Evolutionary conservation across 2,113 vertebrate species (phyloP).

Genomic region (Argyrosomus japonicus): DNA sequence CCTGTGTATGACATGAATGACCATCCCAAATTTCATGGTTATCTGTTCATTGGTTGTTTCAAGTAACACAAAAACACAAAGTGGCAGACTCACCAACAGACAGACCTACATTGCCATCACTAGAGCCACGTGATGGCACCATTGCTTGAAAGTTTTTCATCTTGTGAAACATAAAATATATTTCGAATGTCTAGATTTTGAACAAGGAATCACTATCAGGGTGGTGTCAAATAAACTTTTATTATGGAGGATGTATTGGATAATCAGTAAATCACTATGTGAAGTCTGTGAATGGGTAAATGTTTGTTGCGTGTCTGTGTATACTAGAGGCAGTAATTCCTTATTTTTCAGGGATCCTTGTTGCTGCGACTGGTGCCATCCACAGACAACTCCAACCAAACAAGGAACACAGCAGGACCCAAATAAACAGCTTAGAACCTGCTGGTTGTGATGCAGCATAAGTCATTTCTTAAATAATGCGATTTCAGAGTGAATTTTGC

Average conservation of each 20-base stretch:
- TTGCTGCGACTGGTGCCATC: not conserved
- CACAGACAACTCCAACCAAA: constrained; percentile 9
- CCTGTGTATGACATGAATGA: too few species aligned
- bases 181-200: too few species aligned
- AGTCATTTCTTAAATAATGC: constrained; percentile 66
- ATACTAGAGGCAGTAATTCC: not conserved
- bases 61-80: too few species aligned
- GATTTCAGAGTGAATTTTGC: constrained; percentile 79
- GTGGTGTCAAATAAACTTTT: not conserved
- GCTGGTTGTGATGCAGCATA: constrained; percentile 2
- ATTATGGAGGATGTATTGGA: not conserved
- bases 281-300: not conserved
- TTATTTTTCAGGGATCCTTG: not conserved
- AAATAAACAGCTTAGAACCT: constrained; percentile 23
- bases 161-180: too few species aligned
- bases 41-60: too few species aligned
- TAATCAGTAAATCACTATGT: not conserved
- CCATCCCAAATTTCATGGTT: too few species aligned
- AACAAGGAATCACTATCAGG: too few species aligned
- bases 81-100: too few species aligned
- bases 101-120: too few species aligned
- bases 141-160: too few species aligned
- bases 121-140: too few species aligned
- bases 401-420: constrained; percentile 5
- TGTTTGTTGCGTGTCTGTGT: not conserved